Percentiles rank a stretch among this genome's conserved stretches.
phyloP scores from a whole-genome alignment of 2,113 vertebrate species.

The Melierax canorus region DNA sequence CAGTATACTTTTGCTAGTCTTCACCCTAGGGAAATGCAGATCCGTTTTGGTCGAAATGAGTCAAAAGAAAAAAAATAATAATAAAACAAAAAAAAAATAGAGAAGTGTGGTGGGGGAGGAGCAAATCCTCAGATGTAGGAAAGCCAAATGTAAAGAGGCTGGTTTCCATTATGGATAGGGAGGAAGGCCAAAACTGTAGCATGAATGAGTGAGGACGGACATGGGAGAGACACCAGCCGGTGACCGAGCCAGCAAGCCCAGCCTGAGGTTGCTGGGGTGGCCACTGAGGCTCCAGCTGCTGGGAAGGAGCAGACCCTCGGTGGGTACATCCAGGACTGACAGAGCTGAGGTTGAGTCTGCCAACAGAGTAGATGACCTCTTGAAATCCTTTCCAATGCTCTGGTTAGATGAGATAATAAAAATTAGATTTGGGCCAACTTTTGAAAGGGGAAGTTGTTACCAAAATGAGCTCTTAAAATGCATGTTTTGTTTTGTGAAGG shows the following conservation, averaged over 20 bases:
- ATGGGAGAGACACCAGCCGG: fast-evolving
- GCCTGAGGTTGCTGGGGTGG: fast-evolving
- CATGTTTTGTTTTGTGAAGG: neutral
- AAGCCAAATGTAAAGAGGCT: neutral
- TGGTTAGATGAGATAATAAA: neutral
- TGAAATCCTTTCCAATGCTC: neutral
- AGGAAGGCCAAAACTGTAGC: neutral
- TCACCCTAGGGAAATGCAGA: neutral
- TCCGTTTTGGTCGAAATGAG: neutral
- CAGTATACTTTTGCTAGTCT: neutral
- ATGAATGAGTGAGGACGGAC: neutral
- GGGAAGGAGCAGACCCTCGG: neutral
- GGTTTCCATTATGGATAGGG: neutral
- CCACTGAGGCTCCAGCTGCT: neutral
- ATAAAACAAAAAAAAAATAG: too few species aligned
- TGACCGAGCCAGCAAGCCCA: neutral
- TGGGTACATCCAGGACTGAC: neutral
- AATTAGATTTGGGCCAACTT: neutral
- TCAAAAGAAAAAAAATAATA: neutral
- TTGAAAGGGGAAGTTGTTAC: neutral
- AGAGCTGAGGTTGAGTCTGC: neutral
- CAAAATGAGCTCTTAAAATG: neutral
- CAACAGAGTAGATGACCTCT: neutral
- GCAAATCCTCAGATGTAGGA: neutral
- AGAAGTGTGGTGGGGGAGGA: neutral